Evolutionary conservation across 2,113 vertebrate genomes (phyloP).

Genomic region (Xenopus tropicalis): DNA sequence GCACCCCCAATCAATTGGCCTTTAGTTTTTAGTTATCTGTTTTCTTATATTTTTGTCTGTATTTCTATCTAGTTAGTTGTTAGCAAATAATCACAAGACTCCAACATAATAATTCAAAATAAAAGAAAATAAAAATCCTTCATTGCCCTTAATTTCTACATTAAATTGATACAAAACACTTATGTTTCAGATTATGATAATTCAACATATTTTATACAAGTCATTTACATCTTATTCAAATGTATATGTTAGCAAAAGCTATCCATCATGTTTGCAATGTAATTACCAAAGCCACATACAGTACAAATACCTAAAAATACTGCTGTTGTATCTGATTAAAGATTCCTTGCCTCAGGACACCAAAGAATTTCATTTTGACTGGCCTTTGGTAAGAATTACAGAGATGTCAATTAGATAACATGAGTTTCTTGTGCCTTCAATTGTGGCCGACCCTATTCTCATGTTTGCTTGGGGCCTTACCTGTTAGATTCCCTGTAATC

Average conservation of each 20-base stretch:
- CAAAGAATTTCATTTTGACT: constrained; percentile 61
- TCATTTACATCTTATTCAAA: constrained; percentile 62
- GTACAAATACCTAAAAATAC: constrained; percentile 78
- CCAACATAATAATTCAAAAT: no score
- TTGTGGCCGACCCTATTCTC: constrained; percentile 40
- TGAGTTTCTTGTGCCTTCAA: constrained; percentile 57
- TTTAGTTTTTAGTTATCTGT: no score
- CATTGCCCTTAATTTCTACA: not conserved
- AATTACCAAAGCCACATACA: constrained; percentile 70
- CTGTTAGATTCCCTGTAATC: constrained; percentile 69
- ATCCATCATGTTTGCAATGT: constrained; percentile 96
- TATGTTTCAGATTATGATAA: constrained; percentile 47
- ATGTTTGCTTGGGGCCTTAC: constrained; percentile 69
- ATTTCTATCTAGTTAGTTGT: no score
- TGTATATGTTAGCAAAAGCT: constrained; percentile 81
- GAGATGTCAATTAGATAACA: constrained; percentile 66
- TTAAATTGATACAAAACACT: constrained; percentile 52
- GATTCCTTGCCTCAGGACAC: constrained; percentile 73
- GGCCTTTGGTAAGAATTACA: constrained; percentile 60
- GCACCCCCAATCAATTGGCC: no score
- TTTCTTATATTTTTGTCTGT: no score
- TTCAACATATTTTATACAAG: constrained; percentile 51
- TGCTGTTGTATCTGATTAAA: constrained; percentile 87
- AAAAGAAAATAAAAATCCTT: no score
- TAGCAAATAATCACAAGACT: no score